Base-by-base conservation (phyloP, 1,140 invertebrate genomes). In the Calliopsis andreniformis region DNA sequence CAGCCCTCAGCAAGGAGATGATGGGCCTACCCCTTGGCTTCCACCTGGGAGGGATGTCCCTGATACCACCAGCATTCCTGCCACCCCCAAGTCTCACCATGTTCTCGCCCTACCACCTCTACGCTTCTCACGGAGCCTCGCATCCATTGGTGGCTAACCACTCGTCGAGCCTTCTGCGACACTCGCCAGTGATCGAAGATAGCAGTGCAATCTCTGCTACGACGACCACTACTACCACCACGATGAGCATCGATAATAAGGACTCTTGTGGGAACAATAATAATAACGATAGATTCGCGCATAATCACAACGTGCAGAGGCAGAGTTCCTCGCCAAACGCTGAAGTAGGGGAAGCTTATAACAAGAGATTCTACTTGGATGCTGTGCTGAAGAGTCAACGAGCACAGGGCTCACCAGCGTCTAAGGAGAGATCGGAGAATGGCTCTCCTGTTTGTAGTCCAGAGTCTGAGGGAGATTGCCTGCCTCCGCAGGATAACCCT, bases 331-430 rank as follows among this genome's bases (percentile, higher is more conserved):
- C 72, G 1, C 76, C 70, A 2, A 68, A 25, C 0, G 2, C 14
- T 30, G 87, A 88, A 47, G 87, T 75, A 64, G 91, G 32, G 89
- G 94, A 95, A 68, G 92, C 93, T 7, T 94, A 93, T 64, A 93
- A 93, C 12, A 96, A 96, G 76, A 90, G 95, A 51, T 95, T 95
- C 86, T 95, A 95, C 85, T 91, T 96, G 73, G 95, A 96, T 80
- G 95, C 94, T 5, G 94, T 96, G 28, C 88, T 96, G 18, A 95
- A 96, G 79, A 95, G 94, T 2, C 95, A 95, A 87, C 84, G 92
- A 92, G 51, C 90, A 88, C 28, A 83, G 89, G 2, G 90, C 55
- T 61, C 84, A 47, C 45, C 85, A 7, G 62, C 70, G 42, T 83
- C 80, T 10, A 49, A 68, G 4, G 85, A 79, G 32, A 56, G 85